Evolutionary conservation across 2,113 vertebrate genomes (phyloP).

Genomic region (Mesoclemmys tuberculata): DNA sequence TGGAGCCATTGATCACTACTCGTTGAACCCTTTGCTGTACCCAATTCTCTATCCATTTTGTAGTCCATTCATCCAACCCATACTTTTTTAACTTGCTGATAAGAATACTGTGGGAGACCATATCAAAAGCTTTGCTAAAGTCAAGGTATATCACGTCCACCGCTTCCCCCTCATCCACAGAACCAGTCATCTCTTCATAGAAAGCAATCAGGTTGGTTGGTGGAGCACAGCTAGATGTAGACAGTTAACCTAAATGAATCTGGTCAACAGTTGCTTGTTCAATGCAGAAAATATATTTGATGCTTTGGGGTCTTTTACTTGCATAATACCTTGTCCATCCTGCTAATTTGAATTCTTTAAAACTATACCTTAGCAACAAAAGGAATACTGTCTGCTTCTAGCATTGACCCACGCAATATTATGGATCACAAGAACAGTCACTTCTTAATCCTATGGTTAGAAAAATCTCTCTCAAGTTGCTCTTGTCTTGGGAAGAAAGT

Average conservation of each 20-base stretch:
- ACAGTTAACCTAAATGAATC: neutral
- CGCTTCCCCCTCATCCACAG: too few relatives aligned
- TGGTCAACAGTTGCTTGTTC: neutral
- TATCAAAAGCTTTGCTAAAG: too few relatives aligned
- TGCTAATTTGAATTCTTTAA: neutral
- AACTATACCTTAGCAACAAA: neutral
- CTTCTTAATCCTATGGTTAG: neutral
- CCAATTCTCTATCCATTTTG: too few relatives aligned
- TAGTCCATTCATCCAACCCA: too few relatives aligned
- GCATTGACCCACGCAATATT: neutral
- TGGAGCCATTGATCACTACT: too few relatives aligned
- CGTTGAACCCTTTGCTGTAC: too few relatives aligned
- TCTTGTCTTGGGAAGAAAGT: neutral
- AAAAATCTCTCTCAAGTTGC: neutral
- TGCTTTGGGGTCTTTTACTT: neutral
- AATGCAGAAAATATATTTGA: neutral
- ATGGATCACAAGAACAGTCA: rapidly evolving
- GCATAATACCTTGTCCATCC: neutral
- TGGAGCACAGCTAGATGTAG: neutral
- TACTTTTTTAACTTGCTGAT: too few relatives aligned
- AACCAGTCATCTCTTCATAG: too few relatives aligned
- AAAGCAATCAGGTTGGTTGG: too few relatives aligned
- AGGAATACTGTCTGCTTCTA: neutral
- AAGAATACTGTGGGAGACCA: too few relatives aligned
- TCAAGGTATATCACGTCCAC: too few relatives aligned